A percentile compares a stretch with the other conserved stretches of the same genome.
Conservation (phyloP, 2,113 vertebrate genomes). For the Prionailurus bengalensis region DNA sequence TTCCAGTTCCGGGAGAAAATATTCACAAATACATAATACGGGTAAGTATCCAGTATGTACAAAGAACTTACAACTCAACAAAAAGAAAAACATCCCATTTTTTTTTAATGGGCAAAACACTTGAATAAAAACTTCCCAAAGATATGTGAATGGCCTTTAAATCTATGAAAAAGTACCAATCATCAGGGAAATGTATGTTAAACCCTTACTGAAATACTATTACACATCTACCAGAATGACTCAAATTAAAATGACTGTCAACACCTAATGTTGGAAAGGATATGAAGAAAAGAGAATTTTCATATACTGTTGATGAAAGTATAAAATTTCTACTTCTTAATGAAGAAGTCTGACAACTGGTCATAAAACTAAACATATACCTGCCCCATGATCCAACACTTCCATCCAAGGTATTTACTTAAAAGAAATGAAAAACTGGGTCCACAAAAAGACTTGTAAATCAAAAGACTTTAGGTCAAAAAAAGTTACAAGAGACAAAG, state of each 20-base stretch:
- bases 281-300: background rate
- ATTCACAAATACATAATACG: background rate
- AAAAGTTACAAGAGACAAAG: background rate
- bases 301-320: background rate
- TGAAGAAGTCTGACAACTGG: background rate
- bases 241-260: conserved; percentile 4
- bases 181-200: background rate
- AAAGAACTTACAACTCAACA: background rate
- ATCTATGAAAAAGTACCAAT: conserved; percentile 1
- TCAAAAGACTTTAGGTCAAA: background rate
- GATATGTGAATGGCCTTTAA: background rate
- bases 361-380: background rate
- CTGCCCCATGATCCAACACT: background rate
- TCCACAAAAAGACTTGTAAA: background rate
- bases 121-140: background rate
- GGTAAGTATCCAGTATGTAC: background rate
- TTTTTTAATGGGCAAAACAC: background rate
- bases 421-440: background rate
- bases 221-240: background rate
- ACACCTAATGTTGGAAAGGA: background rate
- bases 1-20: background rate
- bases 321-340: background rate
- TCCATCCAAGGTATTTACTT: background rate
- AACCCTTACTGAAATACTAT: background rate
- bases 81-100: background rate